These are phyloP conservation scores for Platygyra sinensis DNA, from an alignment of 64 coral and sea anemone genomes.

Conservation along the genomic window DNA sequence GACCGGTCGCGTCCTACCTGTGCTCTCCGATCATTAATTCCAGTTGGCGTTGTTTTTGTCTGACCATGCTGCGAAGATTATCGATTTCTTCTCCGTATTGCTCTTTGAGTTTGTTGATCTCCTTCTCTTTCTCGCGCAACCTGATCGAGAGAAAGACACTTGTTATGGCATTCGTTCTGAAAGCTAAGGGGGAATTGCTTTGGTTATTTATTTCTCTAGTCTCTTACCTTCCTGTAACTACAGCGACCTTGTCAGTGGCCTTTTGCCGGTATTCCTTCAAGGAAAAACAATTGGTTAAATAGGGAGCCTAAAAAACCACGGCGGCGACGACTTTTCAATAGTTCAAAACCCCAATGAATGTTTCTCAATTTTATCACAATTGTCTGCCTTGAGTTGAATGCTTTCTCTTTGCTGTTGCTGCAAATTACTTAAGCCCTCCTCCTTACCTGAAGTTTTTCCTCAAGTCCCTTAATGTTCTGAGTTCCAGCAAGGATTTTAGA, in stretches of 20 bases:
- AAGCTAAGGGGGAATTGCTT: no score
- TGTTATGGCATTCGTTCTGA: no score
- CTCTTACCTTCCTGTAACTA: conserved; percentile 65
- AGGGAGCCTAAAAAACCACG: no score
- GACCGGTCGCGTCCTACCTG: conserved; percentile 23
- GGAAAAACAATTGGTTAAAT: not conserved
- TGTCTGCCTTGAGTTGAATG: no score
- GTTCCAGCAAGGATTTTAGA: conserved; percentile 73
- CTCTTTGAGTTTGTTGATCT: conserved; percentile 81
- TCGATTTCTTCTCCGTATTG: conserved; percentile 83
- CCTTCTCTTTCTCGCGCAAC: conserved; percentile 86
- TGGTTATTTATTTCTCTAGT: not conserved
- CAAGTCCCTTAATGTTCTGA: conserved; percentile 74
- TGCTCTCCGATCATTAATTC: conserved; percentile 82
- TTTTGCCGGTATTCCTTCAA: conserved; percentile 67
- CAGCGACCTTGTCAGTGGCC: conserved; percentile 52
- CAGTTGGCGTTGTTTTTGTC: conserved; percentile 76
- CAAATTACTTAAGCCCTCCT: not conserved
- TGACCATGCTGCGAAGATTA: conserved; percentile 72
- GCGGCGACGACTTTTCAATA: no score
- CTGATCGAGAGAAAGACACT: conserved; percentile 19
- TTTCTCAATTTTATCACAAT: no score
- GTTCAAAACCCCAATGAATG: no score
- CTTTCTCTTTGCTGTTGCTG: no score
- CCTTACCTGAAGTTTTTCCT: conserved; percentile 80